phyloP scores from a whole-genome alignment of 2,888 invertebrate species.

The Mactromeris polynyma region DNA sequence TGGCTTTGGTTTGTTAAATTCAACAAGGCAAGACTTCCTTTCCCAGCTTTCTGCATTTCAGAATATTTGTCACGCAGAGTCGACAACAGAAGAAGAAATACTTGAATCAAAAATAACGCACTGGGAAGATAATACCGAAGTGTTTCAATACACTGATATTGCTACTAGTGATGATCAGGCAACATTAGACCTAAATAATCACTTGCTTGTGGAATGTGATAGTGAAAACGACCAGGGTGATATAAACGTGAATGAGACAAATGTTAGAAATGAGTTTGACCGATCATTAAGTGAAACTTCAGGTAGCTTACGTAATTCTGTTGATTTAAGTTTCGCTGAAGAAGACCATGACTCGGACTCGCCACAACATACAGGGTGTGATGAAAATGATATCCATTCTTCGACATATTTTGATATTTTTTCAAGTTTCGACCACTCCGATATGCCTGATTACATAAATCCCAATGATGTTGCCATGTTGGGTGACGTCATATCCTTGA shows the following conservation, averaged over 20 bases:
- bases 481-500: constrained; percentile 47
- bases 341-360: background rate
- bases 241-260: background rate
- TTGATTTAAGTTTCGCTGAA: background rate
- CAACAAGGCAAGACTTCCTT: constrained; percentile 55
- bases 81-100: background rate
- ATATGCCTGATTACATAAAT: constrained; percentile 24
- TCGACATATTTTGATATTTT: constrained; percentile 51
- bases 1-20: constrained; percentile 68
- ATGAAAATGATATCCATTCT: background rate
- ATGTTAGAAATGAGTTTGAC: background rate
- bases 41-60: constrained; percentile 62
- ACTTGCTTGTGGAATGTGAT: background rate
- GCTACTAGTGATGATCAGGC: background rate
- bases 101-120: constrained; percentile 18
- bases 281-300: background rate
- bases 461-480: constrained; percentile 29
- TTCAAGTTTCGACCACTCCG: constrained; percentile 47
- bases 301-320: background rate
- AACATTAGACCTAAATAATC: background rate
- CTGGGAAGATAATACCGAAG: constrained; percentile 25
- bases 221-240: background rate
- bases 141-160: constrained; percentile 20
- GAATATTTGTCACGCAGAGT: constrained; percentile 49
- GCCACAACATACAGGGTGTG: background rate